Evolutionary conservation across 2,888 invertebrate species (phyloP), one percentile per base, ranked within the genome.

Genomic region (Lasioglossum marginatum): DNA sequence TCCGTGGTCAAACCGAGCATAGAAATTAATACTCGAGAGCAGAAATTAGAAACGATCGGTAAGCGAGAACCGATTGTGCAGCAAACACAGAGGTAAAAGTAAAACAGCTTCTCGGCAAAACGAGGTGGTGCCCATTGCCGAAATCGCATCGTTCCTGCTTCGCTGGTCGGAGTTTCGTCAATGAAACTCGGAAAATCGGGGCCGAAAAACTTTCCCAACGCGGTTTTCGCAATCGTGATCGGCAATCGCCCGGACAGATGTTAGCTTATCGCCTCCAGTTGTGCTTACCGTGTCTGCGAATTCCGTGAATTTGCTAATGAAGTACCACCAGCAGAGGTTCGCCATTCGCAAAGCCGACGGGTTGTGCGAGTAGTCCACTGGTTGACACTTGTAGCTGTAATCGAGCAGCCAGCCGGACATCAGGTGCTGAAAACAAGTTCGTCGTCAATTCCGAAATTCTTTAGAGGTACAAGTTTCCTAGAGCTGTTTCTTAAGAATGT

Each of bases 341-440:
- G 98, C 97, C 98, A 98, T 98, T 97, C 98, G 96, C 76, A 96
- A 95, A 66, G 95, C 95, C 76, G 94, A 94, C 1, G 96, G 97
- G 92, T 97, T 97, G 92, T 97, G 97, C 45, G 98, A 98, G 95
- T 99, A 99, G 96, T 99, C 99, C 43, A 99, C 99, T 0, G 99
- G 98, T 95, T 99, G 98, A 94, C 99, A 99, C 89, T 97, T 97
- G 91, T 98, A 97, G 94, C 98, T 99, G 96, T 99, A 99, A 94
- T 98, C 98, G 87, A 97, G 97, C 94, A 98, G 97, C 99, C 99
- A 99, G 78, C 99, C 99, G 45, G 98, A 97, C 97, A 98, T 97
- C 92, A 98, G 95, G 95, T 98, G 98, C 98, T 98, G 96, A 94
- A 93, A 94, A 91, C 86, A 86, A 74, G 60, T 52, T 86, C 52